Conservation (phyloP, 2,888 invertebrate species). For the Cyaniris semiargus region DNA sequence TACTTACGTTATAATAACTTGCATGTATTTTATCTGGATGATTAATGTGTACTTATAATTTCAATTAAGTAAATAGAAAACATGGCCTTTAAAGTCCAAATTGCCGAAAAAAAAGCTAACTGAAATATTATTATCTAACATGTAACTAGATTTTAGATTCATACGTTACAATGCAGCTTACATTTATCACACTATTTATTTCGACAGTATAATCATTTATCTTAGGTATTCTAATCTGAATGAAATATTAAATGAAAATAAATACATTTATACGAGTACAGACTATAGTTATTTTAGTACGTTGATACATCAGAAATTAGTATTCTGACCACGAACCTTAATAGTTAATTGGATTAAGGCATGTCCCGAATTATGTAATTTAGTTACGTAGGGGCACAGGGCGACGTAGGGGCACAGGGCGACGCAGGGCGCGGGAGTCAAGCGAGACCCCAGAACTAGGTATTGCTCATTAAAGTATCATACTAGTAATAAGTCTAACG, state of each 20-base stretch:
- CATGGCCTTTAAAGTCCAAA: not conserved
- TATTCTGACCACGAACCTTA: slow-evolving; percentile 79
- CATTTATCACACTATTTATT: too few relatives aligned
- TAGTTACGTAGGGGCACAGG: slow-evolving; percentile 67
- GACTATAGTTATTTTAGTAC: not conserved
- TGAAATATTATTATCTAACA: too few relatives aligned
- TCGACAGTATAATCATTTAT: too few relatives aligned
- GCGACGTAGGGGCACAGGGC: slow-evolving; percentile 54
- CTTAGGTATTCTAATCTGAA: too few relatives aligned
- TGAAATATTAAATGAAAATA: not conserved
- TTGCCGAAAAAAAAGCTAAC: too few relatives aligned
- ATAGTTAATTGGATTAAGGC: slow-evolving; percentile 80
- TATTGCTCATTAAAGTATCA: slow-evolving; percentile 1
- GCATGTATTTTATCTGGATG: not conserved
- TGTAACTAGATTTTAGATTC: too few relatives aligned
- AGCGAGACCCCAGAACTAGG: not conserved
- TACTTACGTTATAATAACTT: not conserved
- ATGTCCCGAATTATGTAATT: slow-evolving; percentile 78
- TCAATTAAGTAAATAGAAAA: not conserved
- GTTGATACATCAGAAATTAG: slow-evolving; percentile 54
- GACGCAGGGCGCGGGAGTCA: slow-evolving; percentile 39
- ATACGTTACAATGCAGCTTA: too few relatives aligned
- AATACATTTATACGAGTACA: not conserved
- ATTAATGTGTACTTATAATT: not conserved
- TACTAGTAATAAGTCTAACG: not conserved